Conservation (phyloP, 2,113 vertebrate genomes). For the Loxodonta africana region DNA sequence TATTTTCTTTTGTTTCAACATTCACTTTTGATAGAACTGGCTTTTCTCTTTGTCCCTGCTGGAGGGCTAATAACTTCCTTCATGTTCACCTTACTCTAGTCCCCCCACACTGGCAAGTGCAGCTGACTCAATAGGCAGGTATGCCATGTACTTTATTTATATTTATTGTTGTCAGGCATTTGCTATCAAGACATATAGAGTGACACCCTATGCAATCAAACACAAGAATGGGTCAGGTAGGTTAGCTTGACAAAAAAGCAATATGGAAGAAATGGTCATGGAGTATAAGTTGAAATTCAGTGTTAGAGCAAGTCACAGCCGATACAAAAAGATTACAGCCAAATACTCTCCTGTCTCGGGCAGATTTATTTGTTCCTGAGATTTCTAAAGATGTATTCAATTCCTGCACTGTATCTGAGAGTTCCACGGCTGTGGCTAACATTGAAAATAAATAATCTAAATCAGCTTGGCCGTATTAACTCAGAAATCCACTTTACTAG, state of each 20-base stretch:
- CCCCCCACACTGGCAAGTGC: conserved; percentile 63
- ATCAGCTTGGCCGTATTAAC: conserved; percentile 80
- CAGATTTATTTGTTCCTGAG: conserved; percentile 56
- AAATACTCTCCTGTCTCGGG: conserved; percentile 59
- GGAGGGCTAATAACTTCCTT: conserved; percentile 84
- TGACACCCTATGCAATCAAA: not conserved
- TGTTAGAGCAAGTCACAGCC: conserved; percentile 54
- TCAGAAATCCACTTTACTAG: conserved; percentile 80
- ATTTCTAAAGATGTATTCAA: conserved; percentile 69
- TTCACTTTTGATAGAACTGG: conserved; percentile 82
- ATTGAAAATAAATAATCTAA: conserved; percentile 81
- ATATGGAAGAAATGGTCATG: conserved; percentile 57
- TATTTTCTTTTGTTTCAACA: conserved; percentile 85
- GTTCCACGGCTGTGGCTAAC: conserved; percentile 59
- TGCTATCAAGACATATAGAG: conserved; percentile 1
- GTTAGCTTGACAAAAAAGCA: conserved; percentile 60
- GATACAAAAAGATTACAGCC: conserved; percentile 71
- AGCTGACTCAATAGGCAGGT: conserved; percentile 41
- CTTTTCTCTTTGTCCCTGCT: conserved; percentile 79
- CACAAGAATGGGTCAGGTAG: not conserved
- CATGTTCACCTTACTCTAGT: conserved; percentile 71
- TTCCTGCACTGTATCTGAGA: conserved; percentile 60
- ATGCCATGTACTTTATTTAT: conserved; percentile 63
- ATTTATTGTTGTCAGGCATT: conserved; percentile 63
- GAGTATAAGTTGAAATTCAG: not conserved